Conservation (phyloP, 2,888 invertebrate species). For the Ferdinandea cuprea region DNA sequence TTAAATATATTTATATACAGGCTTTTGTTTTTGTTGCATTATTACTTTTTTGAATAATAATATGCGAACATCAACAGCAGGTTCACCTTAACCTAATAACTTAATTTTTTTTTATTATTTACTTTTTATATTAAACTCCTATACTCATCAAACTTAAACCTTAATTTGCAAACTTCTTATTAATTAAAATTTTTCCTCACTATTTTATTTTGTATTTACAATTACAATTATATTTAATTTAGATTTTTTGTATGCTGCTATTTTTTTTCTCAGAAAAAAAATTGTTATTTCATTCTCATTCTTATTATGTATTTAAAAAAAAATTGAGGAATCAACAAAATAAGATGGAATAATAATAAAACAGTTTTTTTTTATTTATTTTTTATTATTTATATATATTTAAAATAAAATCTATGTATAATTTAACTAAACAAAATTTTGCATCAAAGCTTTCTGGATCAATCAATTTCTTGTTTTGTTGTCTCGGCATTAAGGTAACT, state of each 20-base stretch:
- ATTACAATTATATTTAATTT: conserved; percentile 8
- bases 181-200: conserved; percentile 15
- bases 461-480: conserved; percentile 54
- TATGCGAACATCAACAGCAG: conserved; percentile 34
- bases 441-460: conserved; percentile 30
- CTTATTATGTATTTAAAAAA: conserved; percentile 24
- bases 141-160: conserved; percentile 12
- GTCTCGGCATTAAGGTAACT: conserved; percentile 41
- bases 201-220: conserved; percentile 40
- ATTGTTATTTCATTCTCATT: conserved; percentile 24
- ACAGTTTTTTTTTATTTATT: conserved; percentile 15
- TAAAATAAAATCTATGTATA: conserved; percentile 34
- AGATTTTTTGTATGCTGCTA: not conserved
- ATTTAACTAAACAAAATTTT: conserved; percentile 28
- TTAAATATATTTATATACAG: conserved; percentile 7
- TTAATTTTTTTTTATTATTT: conserved; percentile 21
- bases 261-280: conserved; percentile 44
- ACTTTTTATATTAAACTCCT: conserved; percentile 17
- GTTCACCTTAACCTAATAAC: conserved; percentile 15
- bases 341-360: conserved; percentile 30
- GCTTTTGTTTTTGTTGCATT: conserved; percentile 6
- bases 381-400: conserved; percentile 13
- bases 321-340: conserved; percentile 53
- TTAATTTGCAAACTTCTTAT: conserved; percentile 6
- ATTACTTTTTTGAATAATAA: conserved; percentile 8